Base-by-base conservation (phyloP, 2,888 invertebrate genomes). In the Ashinkailepas kermadecensis region DNA sequence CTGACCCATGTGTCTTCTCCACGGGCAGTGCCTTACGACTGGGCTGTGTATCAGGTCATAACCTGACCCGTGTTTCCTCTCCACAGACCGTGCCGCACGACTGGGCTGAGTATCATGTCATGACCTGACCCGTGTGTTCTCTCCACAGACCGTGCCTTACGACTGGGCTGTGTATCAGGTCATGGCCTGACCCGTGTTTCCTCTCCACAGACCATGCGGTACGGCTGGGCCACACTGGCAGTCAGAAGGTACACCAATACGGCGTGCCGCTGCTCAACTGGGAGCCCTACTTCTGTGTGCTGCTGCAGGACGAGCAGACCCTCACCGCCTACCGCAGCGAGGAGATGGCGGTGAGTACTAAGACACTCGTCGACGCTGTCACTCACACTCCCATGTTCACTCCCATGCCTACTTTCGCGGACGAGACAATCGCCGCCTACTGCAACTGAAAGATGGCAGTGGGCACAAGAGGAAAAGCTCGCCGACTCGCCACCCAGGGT, bases 231-330 rank as follows among this genome's bases (percentile, higher is more conserved):
- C 86, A 86, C 82, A 84, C 85, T 81, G 85, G 86, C 58, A 85
- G 83, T 82, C 84, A 84, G 80, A 83, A 84, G 82, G 83, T 85
- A 82, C 87, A 87, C 39, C 82, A 84, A 62, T 84, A 84, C 80
- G 83, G 84, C 81, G 85, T 85, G 80, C 90, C 92, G 8, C 85
- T 86, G 81, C 87, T 88, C 58, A 86, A 87, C 64, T 94, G 93
- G 93, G 92, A 93, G 88, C 93, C 93, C 23, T 92, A 92, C 88
- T 94, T 93, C 89, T 93, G 93, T 88, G 93, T 94, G 78, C 90
- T 94, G 85, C 90, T 92, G 85, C 93, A 93, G 88, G 92, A 93
- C 87, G 91, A 93, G 85, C 91, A 92, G 86, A 92, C 92, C 83
- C 91, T 94, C 86, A 92, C 93, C n/a, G 92, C 93, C 78, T 93